Evolutionary conservation across 1,140 invertebrate species (phyloP), one percentile per base, ranked within the genome.

Genomic region (Drosophila arawakana): DNA sequence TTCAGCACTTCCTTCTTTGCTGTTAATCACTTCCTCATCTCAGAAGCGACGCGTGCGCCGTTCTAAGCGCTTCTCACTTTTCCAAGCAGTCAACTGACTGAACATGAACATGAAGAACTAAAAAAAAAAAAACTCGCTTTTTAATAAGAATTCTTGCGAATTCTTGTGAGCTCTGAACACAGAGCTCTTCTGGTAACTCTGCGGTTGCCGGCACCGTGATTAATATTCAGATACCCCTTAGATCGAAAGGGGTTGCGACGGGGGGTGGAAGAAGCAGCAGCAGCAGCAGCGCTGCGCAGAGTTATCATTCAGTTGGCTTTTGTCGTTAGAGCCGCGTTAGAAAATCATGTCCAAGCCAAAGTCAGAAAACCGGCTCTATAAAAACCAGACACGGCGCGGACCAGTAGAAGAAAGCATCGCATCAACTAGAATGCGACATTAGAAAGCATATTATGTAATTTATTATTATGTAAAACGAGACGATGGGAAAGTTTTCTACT

Each of bases 71-170:
- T 81, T 85, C 81, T 85, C 81, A 85, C 81, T 85, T 85, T 85
- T 85, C 82, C 81, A 78, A 68, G 67, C 68, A 25, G 35, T 54
- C 44, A 50, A 39, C 25, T 34, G 49, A 30, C 49, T 47, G 44
- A 47, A 10, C 41, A 15, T 54, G 50, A 54, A 43, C 9, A n/a
- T 39, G 50, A 13, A 57, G 54, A 57, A 41, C 8, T 41, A 41
- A 55, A 54, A n/a, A 54, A 4, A 69, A 70, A 83, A 67, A 84
- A 84, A 85, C 81, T 85, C 81, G 81, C 81, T 85, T 85, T 85
- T 85, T 85, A 86, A 85, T 85, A 85, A 85, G 81, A 86, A 86
- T 86, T 85, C 82, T 86, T 85, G 82, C 82, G 75, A 85, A 85
- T 85, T 81, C 81, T 80, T 63, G 44, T 58, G 66, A 44, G 55